Conservation (phyloP, 2,797 vertebrate genomes). For the Pristis pectinata region DNA sequence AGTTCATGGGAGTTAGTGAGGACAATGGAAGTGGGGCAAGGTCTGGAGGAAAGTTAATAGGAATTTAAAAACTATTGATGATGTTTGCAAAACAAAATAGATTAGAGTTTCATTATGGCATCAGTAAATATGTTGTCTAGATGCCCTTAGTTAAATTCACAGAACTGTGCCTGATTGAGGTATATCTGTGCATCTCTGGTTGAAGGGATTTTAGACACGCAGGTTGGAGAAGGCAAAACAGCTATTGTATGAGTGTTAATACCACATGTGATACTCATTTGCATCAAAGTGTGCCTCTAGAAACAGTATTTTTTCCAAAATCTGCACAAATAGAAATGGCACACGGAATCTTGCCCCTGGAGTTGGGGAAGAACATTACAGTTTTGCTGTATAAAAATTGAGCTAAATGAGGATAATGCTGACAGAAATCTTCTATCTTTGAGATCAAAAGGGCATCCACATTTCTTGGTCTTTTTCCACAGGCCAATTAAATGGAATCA, state of each 20-base stretch:
- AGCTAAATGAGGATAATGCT: slow-evolving; percentile 18
- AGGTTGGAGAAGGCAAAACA: neutral
- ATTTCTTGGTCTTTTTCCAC: neutral
- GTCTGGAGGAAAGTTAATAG: too few species aligned
- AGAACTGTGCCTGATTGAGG: neutral
- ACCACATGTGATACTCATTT: neutral
- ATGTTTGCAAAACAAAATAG: too few species aligned
- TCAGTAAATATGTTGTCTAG: neutral
- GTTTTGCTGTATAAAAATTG: neutral
- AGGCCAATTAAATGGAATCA: slow-evolving; percentile 20
- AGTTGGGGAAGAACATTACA: neutral
- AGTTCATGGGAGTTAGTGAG: too few species aligned
- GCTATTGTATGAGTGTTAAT: neutral
- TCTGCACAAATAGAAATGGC: neutral
- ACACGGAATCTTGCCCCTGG: neutral
- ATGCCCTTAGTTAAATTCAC: neutral
- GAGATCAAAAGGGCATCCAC: slow-evolving; percentile 22
- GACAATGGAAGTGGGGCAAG: too few species aligned
- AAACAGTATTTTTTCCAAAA: neutral
- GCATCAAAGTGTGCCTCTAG: neutral
- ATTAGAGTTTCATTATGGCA: neutral
- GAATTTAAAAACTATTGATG: too few species aligned
- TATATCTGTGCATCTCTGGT: neutral
- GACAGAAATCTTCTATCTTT: neutral
- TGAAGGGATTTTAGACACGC: neutral